Conservation (phyloP, 2,888 invertebrate genomes). For the Andrena camellia region DNA sequence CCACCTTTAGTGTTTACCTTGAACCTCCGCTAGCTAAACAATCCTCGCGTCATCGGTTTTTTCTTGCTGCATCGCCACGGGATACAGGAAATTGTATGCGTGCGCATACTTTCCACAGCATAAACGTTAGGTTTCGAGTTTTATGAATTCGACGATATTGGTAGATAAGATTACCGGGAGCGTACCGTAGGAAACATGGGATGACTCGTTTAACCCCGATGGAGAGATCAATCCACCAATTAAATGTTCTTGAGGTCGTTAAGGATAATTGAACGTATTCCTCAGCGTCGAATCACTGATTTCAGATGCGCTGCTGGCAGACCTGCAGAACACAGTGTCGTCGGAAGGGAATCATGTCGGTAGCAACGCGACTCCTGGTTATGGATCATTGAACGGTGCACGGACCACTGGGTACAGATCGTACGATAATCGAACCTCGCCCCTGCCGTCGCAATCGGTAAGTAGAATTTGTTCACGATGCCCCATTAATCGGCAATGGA, state of each 20-base stretch:
- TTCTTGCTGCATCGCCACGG: not conserved
- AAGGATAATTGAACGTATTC: not conserved
- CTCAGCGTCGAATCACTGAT: conserved; percentile 75
- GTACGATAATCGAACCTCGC: conserved; percentile 80
- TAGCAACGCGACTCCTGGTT: conserved; percentile 87
- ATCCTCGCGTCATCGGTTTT: conserved; percentile 34
- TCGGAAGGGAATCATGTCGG: conserved; percentile 85
- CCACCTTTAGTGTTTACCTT: conserved; percentile 37
- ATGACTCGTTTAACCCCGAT: not conserved
- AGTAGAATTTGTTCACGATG: conserved; percentile 35
- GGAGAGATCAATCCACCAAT: conserved; percentile 8
- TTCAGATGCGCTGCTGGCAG: conserved; percentile 97
- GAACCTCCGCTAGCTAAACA: conserved; percentile 16
- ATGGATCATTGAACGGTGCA: conserved; percentile 92
- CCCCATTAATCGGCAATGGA: not conserved
- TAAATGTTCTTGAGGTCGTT: not conserved
- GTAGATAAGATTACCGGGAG: not conserved
- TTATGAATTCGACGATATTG: not conserved
- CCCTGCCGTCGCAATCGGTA: conserved; percentile 88
- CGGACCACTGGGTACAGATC: conserved; percentile 83
- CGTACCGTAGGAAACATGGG: too few relatives aligned
- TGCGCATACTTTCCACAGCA: not conserved
- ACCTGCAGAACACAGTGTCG: conserved; percentile 97
- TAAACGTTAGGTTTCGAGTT: not conserved
- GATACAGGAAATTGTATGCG: not conserved